A percentile compares a stretch with the other conserved stretches of the same genome.
These are phyloP conservation scores for Bombus vancouverensis DNA, from an alignment of 1,140 invertebrate species.

Conservation along the genomic window DNA sequence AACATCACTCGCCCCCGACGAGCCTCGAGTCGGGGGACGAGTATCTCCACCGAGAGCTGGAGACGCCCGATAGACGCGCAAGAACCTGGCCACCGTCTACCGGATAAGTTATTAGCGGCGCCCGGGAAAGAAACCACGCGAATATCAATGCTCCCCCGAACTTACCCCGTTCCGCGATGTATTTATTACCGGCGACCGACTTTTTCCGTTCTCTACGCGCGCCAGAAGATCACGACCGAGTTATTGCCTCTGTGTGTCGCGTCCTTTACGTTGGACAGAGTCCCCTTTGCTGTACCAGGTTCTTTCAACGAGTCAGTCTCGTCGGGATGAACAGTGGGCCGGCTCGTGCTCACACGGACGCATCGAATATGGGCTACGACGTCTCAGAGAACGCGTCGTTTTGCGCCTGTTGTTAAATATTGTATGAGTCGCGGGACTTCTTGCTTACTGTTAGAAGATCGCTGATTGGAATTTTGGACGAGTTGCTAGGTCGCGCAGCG, in stretches of 20 bases:
- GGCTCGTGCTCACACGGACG: not conserved
- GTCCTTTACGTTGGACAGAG: not conserved
- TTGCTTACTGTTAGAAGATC: slow-evolving; percentile 6
- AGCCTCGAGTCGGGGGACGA: slow-evolving; percentile 25
- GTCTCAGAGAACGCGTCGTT: slow-evolving; percentile 31
- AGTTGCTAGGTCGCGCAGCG: slow-evolving; percentile 7
- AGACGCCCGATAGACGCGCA: slow-evolving; percentile 67
- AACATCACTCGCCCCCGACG: slow-evolving; percentile 69
- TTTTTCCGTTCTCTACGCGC: slow-evolving; percentile 46
- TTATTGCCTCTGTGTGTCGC: slow-evolving; percentile 24
- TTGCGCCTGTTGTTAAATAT: slow-evolving; percentile 42
- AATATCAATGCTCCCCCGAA: slow-evolving; percentile 64
- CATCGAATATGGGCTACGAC: slow-evolving; percentile 40
- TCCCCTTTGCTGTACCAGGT: not conserved
- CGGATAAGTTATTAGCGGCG: slow-evolving; percentile 77
- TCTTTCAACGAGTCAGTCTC: slow-evolving; percentile 4
- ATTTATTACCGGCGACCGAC: slow-evolving; percentile 72
- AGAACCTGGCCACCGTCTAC: slow-evolving; percentile 68
- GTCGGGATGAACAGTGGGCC: not conserved
- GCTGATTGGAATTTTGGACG: slow-evolving; percentile 22
- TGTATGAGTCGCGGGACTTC: slow-evolving; percentile 32
- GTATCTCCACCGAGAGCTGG: slow-evolving; percentile 21
- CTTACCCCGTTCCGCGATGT: slow-evolving; percentile 67
- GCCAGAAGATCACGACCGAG: slow-evolving; percentile 44
- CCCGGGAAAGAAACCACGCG: slow-evolving; percentile 67